These are phyloP conservation scores for Sesamia inferens DNA, from an alignment of 2,888 invertebrate genomes.

Conservation along the genomic window DNA sequence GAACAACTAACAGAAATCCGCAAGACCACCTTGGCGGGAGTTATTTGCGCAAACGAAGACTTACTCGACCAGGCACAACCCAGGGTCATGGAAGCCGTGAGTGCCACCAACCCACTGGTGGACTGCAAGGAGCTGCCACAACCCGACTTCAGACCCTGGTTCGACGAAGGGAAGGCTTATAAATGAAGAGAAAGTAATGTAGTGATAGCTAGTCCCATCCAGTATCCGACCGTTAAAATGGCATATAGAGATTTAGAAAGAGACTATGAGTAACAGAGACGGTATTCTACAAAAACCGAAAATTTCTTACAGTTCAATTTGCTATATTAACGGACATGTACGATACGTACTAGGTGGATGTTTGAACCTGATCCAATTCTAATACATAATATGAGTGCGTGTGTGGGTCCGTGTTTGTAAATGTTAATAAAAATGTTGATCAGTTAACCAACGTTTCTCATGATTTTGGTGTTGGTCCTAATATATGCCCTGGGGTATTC, in stretches of 20 bases:
- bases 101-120: conserved; percentile 90
- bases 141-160: conserved; percentile 91
- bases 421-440: background rate
- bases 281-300: background rate
- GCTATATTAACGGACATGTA: background rate
- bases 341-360: background rate
- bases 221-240: background rate
- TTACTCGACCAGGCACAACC: conserved; percentile 91
- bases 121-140: conserved; percentile 91
- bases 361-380: conserved; percentile 14
- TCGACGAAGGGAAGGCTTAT: conserved; percentile 38
- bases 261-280: background rate
- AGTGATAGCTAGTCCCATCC: conserved; percentile 38
- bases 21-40: conserved; percentile 92
- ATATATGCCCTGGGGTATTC: conserved; percentile 10
- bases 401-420: background rate
- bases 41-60: conserved; percentile 95
- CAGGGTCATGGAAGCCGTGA: conserved; percentile 92
- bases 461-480: conserved; percentile 20
- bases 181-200: background rate
- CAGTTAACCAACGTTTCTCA: background rate
- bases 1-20: conserved; percentile 95
- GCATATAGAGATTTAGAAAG: background rate
- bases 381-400: background rate
- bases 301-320: background rate